These are phyloP conservation scores for Esox niger DNA, from an alignment of 2,113 vertebrate species.

Conservation along the genomic window DNA sequence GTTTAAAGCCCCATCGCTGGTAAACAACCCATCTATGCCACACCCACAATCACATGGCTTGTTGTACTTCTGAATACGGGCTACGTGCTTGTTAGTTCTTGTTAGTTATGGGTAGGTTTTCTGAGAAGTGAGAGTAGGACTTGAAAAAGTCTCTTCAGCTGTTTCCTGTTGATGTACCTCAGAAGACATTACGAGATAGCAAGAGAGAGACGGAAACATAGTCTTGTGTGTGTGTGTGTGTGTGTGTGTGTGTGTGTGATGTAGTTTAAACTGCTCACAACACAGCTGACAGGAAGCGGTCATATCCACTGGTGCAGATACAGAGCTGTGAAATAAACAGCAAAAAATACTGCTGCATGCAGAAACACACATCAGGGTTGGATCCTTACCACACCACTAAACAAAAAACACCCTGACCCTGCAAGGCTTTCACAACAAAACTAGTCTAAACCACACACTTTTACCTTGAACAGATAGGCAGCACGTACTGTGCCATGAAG, in stretches of 20 bases:
- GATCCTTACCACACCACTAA: background rate
- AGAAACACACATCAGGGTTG: background rate
- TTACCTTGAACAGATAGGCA: too few relatives aligned
- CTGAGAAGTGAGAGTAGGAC: slow-evolving; percentile 59
- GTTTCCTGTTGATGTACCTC: slow-evolving; percentile 73
- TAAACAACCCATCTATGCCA: slow-evolving; percentile 55
- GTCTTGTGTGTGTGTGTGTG: slow-evolving; percentile 1
- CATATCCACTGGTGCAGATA: slow-evolving; percentile 9
- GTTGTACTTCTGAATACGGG: slow-evolving; percentile 7
- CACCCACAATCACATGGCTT: slow-evolving; percentile 44
- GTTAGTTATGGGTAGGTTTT: slow-evolving; percentile 38
- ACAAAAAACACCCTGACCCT: background rate
- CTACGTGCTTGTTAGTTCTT: slow-evolving; percentile 1
- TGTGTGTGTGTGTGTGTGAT: background rate
- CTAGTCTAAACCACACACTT: background rate
- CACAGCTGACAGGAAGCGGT: slow-evolving; percentile 63
- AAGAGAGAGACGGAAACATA: background rate
- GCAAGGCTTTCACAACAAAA: background rate
- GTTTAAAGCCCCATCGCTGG: slow-evolving; percentile 65
- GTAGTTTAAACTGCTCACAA: slow-evolving; percentile 3
- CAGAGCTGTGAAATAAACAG: slow-evolving; percentile 51
- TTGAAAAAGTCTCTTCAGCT: slow-evolving; percentile 59
- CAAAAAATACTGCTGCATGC: background rate
- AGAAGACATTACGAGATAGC: background rate
- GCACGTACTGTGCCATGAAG: background rate